Conservation (phyloP, 2,888 invertebrate species). For the Bombyx huttoni region DNA sequence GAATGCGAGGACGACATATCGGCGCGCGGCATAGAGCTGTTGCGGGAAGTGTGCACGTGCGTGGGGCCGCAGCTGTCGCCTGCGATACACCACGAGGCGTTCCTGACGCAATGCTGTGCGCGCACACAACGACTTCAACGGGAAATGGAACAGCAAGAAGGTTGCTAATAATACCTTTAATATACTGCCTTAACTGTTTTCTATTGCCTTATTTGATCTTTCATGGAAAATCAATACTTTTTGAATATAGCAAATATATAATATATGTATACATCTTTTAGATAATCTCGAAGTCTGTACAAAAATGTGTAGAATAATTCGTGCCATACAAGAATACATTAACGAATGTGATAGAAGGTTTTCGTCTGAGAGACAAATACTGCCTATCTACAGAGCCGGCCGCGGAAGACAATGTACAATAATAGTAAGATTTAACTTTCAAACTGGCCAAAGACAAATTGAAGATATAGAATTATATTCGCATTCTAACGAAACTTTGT, state of each 20-base stretch:
- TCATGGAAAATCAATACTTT: no score
- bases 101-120: slow-evolving; percentile 93
- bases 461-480: slow-evolving; percentile 95
- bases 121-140: slow-evolving; percentile 89
- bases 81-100: slow-evolving; percentile 90
- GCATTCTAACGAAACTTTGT: slow-evolving; percentile 94
- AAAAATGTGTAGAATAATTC: slow-evolving; percentile 92
- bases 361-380: slow-evolving; percentile 88
- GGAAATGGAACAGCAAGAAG: slow-evolving; percentile 75
- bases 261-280: slow-evolving; percentile 18
- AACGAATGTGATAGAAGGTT: slow-evolving; percentile 94
- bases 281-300: slow-evolving; percentile 56
- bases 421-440: slow-evolving; percentile 83
- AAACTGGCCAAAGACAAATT: slow-evolving; percentile 87
- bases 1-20: slow-evolving; percentile 94
- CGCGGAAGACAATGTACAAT: slow-evolving; percentile 91
- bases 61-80: slow-evolving; percentile 89
- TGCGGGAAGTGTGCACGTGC: slow-evolving; percentile 95
- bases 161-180: slow-evolving; percentile 12
- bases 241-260: background rate
- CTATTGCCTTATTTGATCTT: no score
- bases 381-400: slow-evolving; percentile 91
- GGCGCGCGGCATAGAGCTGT: slow-evolving; percentile 88
- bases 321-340: slow-evolving; percentile 95
- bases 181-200: no score